Evolutionary conservation across 2,113 vertebrate genomes (phyloP), one percentile per base, ranked within the genome.

Genomic region (Sinocyclocheilus anophthalmus): DNA sequence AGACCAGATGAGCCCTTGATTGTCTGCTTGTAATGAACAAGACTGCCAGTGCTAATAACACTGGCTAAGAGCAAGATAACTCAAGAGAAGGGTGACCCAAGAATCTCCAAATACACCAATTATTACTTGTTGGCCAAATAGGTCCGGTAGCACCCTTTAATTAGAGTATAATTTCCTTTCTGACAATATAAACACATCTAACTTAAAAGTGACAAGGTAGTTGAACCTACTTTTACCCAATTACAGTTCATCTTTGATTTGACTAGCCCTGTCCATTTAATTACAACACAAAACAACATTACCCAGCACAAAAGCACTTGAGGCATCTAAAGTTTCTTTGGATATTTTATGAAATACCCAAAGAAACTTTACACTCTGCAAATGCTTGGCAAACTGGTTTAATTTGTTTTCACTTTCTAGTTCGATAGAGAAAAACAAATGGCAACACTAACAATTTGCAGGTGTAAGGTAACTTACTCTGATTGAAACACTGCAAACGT

Each of bases 21-120:
- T 63, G 65, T 33, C n/a, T 45, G 22, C 57, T 45, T 72, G 57
- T 26, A 84, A 67, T 81, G 53, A 26, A 45, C 85, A 30, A 37
- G 26, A 18, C 59, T 63, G 39, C 7, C 83, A 48, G 16, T 9
- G 59, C 9, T 85, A 12, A 42, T 80, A 80, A 24, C 78, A 4
- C 37, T 24, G 20, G 33, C 77, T 79, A n/a, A 39, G 33, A 80
- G 77, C 33, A 63, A 80, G 63, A 80, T 63, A 57, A 42, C 37
- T 63, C 20, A 22, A 5, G 39, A 39, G 22, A 42, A 59, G 16
- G 22, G 22, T 13, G 14, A 42, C 37, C 11, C 77, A 10, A 45
- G 22, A 42, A 45, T 80, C 10, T 45, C n/a, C 6, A 63, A 80
- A 11, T 80, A 7, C 22, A 80, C 77, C 77, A 80, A 24, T 80